Conservation (phyloP, 2,113 vertebrate species). For the Antigone vipio region DNA sequence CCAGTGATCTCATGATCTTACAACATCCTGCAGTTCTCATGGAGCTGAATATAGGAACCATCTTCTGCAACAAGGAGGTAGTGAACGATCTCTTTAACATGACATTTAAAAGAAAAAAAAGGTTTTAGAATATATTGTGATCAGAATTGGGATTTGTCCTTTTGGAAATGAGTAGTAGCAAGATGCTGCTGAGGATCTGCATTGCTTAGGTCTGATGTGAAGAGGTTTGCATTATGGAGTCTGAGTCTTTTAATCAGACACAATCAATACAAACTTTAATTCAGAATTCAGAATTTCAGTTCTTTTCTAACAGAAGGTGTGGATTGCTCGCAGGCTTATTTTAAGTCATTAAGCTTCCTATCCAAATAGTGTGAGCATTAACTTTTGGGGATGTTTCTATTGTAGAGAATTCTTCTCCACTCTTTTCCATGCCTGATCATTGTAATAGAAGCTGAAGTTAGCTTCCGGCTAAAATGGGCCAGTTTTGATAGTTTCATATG, state of each 20-base stretch:
- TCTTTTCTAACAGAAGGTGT: not conserved
- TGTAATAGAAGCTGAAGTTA: slow-evolving; percentile 41
- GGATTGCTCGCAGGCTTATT: slow-evolving; percentile 33
- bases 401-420: not conserved
- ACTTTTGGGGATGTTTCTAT: slow-evolving; percentile 22
- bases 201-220: not conserved
- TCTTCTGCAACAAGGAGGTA: not conserved
- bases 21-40: not conserved
- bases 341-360: slow-evolving; percentile 33
- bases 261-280: not conserved
- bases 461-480: slow-evolving; percentile 20
- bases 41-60: not conserved
- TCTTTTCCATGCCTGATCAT: not conserved
- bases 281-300: slow-evolving; percentile 39
- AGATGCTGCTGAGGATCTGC: not conserved
- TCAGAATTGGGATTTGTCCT: not conserved
- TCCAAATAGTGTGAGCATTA: not conserved
- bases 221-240: not conserved
- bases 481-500: slow-evolving; percentile 28
- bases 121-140: not conserved
- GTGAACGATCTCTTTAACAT: not conserved
- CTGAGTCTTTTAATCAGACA: slow-evolving; percentile 1
- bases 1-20: not conserved
- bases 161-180: not conserved
- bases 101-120: not conserved